phyloP scores from a whole-genome alignment of 2,113 vertebrate species.

The Cottus gobio region DNA sequence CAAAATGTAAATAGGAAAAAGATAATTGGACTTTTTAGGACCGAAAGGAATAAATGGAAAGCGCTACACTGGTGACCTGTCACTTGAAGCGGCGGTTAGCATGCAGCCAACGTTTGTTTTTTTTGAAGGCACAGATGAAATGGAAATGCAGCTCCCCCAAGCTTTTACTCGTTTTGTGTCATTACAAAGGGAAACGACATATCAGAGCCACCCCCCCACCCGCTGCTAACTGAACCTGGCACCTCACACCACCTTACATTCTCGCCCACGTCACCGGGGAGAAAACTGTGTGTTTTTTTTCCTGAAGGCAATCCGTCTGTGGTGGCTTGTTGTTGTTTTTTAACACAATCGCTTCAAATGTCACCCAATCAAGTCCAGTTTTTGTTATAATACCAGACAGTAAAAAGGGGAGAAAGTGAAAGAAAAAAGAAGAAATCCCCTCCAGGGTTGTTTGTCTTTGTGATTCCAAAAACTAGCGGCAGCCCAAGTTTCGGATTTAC shows the following conservation, averaged over 20 bases:
- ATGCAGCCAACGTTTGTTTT: conserved; percentile 1
- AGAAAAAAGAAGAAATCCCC: conserved; percentile 37
- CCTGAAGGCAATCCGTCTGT: conserved; percentile 30
- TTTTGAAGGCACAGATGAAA: conserved; percentile 31
- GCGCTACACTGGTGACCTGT: conserved; percentile 22
- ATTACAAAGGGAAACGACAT: conserved; percentile 56
- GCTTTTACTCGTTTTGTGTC: conserved; percentile 48
- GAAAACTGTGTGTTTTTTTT: conserved; percentile 13
- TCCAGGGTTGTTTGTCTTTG: conserved; percentile 74
- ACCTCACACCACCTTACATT: conserved; percentile 46
- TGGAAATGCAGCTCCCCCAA: conserved; percentile 46
- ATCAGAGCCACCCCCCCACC: conserved; percentile 28
- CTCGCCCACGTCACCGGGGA: conserved; percentile 31
- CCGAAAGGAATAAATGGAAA: conserved; percentile 7
- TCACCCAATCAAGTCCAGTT: conserved; percentile 68
- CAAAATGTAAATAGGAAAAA: conserved; percentile 17
- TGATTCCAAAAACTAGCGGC: conserved; percentile 67
- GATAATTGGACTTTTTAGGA: conserved; percentile 15
- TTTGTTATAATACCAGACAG: conserved; percentile 41
- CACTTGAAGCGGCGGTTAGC: conserved; percentile 5
- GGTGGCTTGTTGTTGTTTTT: conserved; percentile 14
- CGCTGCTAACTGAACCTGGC: conserved; percentile 49
- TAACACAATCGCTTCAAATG: conserved; percentile 57
- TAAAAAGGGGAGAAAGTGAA: background rate
- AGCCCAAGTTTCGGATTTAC: conserved; percentile 67